Conservation (phyloP, 2,888 invertebrate species). For the Iselma pallidipennis region DNA sequence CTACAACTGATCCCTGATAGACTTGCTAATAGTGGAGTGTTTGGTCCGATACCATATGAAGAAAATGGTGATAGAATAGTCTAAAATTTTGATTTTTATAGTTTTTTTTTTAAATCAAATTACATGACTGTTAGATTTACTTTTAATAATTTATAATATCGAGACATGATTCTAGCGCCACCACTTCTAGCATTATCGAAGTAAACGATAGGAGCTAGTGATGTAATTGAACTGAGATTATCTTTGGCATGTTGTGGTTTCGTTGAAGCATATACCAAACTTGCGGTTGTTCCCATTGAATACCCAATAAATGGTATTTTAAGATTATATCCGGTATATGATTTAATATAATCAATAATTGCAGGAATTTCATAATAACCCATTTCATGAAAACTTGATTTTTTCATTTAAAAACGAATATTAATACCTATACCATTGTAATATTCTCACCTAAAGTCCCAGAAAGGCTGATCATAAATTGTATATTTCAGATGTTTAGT, state of each 20-base stretch:
- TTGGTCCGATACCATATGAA: background rate
- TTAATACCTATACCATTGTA: background rate
- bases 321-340: constrained; percentile 53
- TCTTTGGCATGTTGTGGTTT: constrained; percentile 67
- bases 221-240: constrained; percentile 65
- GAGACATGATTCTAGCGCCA: constrained; percentile 11
- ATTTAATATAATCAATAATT: constrained; percentile 70
- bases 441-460: constrained; percentile 61
- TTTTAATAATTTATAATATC: constrained; percentile 8
- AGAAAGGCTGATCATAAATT: constrained; percentile 63
- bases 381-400: constrained; percentile 79
- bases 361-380: constrained; percentile 83
- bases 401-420: background rate
- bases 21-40: background rate
- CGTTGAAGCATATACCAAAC: constrained; percentile 69
- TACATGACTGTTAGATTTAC: constrained; percentile 18
- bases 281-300: constrained; percentile 81
- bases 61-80: background rate
- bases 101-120: background rate
- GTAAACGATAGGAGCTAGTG: constrained; percentile 69
- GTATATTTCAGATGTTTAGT: constrained; percentile 62
- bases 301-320: constrained; percentile 78
- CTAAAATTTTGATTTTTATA: background rate
- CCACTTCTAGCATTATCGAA: constrained; percentile 59
- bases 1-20: background rate